Evolutionary conservation across 2,113 vertebrate genomes (phyloP).

Genomic region (Accipiter cooperii): DNA sequence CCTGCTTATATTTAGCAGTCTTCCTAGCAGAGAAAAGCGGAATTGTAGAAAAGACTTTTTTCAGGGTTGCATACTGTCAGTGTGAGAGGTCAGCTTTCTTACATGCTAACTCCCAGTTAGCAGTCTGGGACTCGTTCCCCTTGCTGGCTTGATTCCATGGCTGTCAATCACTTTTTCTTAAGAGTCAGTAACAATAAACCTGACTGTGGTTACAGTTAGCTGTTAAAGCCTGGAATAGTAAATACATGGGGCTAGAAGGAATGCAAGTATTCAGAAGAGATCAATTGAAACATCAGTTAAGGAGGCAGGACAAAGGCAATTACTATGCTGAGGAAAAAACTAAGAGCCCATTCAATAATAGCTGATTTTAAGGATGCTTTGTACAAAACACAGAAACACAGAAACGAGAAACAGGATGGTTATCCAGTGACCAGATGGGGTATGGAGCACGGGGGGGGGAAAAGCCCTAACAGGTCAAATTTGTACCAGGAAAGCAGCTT

Average conservation of each 20-base stretch:
- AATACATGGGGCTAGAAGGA: neutral
- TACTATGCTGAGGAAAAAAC: neutral
- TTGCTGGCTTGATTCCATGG: neutral
- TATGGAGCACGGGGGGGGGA: accelerated
- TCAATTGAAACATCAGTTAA: neutral
- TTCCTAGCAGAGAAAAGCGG: neutral
- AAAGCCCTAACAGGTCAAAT: neutral
- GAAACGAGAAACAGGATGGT: neutral
- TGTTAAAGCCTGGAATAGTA: neutral
- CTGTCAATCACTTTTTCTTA: neutral
- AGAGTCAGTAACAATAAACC: neutral
- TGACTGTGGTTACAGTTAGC: neutral
- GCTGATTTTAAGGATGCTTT: neutral
- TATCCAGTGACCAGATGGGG: neutral
- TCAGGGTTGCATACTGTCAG: neutral
- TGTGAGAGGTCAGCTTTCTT: neutral
- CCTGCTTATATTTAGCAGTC: neutral
- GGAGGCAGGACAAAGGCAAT: neutral
- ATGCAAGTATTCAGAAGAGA: neutral
- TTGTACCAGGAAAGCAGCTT: neutral
- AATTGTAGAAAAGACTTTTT: neutral
- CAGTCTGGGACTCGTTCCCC: neutral
- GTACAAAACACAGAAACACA: neutral
- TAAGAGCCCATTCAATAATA: neutral
- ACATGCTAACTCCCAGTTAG: neutral